Percentiles rank a stretch among this genome's conserved stretches.
phyloP scores from a whole-genome alignment of 2,888 invertebrate genomes.

The Steinernema hermaphroditum region DNA sequence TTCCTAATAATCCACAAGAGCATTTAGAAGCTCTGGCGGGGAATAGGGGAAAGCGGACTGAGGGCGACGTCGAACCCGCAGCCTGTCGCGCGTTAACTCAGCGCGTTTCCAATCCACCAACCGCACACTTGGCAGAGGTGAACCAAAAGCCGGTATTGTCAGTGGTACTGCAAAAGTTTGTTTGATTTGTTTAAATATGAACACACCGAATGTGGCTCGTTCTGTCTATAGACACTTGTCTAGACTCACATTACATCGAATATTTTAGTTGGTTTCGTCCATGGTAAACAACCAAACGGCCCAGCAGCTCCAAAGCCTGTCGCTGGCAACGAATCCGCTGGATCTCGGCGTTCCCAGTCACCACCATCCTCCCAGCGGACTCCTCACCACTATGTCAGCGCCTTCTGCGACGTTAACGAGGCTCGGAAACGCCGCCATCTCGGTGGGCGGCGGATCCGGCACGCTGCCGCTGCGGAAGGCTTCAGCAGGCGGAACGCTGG shows the following conservation, averaged over 20 bases:
- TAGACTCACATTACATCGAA: too few relatives aligned
- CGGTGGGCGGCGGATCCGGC: neutral
- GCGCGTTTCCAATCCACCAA: conserved; percentile 3
- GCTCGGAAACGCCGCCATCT: neutral
- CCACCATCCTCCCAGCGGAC: neutral
- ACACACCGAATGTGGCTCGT: too few relatives aligned
- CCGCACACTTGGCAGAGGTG: neutral
- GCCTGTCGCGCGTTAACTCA: neutral
- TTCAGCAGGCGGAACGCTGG: conserved; percentile 10
- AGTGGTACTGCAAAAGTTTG: too few relatives aligned
- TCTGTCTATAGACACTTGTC: too few relatives aligned
- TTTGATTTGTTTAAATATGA: too few relatives aligned
- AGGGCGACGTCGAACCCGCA: neutral
- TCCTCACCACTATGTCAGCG: conserved; percentile 27
- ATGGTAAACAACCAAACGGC: conserved; percentile 23
- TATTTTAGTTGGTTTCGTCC: conserved; percentile 19
- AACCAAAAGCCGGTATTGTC: too few relatives aligned
- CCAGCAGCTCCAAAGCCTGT: conserved; percentile 11
- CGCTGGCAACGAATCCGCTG: conserved; percentile 19
- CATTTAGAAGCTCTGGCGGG: conserved; percentile 1
- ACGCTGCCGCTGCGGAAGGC: conserved; percentile 23
- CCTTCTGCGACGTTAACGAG: conserved; percentile 16
- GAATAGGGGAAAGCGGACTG: conserved; percentile 25
- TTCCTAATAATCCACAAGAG: conserved; percentile 24
- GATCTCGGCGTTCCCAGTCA: neutral